Evolutionary conservation across 2,113 vertebrate genomes (phyloP).

Genomic region (Phyllostomus discolor): DNA sequence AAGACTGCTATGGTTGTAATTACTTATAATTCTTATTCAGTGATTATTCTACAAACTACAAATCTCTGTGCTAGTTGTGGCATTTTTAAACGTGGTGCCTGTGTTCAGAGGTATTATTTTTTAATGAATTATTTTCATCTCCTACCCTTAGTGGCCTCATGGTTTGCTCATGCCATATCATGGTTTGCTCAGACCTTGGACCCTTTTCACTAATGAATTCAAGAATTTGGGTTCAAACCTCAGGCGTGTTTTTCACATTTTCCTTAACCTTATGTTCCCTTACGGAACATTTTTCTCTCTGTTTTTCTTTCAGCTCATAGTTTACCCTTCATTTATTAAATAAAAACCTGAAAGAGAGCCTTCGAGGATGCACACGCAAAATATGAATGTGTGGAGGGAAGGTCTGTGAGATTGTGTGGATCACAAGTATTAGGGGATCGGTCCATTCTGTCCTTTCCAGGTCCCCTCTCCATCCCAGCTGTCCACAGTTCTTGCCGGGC

Average conservation of each 20-base stretch:
- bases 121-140: slow-evolving; percentile 14
- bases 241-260: neutral
- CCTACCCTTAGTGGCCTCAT: neutral
- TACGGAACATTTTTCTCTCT: neutral
- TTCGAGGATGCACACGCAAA: neutral
- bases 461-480: neutral
- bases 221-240: neutral
- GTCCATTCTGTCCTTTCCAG: neutral
- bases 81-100: neutral
- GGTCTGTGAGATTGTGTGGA: neutral
- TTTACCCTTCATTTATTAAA: neutral
- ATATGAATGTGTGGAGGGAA: neutral
- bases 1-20: neutral
- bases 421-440: too few species aligned
- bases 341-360: neutral
- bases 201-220: neutral
- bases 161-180: neutral
- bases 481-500: fast-evolving
- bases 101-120: neutral
- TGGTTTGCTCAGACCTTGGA: neutral
- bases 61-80: neutral
- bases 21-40: neutral
- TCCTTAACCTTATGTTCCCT: neutral
- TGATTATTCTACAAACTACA: neutral
- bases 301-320: neutral